Evolutionary conservation across 2,113 vertebrate genomes (phyloP).

Genomic region (Microcebus murinus): DNA sequence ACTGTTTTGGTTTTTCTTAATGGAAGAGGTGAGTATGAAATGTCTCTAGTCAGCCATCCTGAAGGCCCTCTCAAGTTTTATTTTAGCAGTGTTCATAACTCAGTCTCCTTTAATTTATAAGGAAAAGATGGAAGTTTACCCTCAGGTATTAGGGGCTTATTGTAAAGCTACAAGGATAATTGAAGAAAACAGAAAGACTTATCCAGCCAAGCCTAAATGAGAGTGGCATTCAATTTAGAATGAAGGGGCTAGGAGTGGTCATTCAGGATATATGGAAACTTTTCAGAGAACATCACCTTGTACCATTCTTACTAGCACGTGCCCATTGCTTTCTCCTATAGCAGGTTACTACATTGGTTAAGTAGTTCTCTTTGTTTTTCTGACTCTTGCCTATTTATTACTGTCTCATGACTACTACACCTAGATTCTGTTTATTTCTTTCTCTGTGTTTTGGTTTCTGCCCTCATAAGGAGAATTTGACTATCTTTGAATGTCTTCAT

Average conservation of each 20-base stretch:
- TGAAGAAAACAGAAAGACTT: background rate
- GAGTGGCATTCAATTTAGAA: background rate
- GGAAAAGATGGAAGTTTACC: background rate
- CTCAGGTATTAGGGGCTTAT: background rate
- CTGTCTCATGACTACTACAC: background rate
- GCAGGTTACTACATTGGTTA: background rate
- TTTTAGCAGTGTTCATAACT: background rate
- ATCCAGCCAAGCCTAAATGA: background rate
- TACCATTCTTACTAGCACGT: background rate
- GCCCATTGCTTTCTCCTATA: background rate
- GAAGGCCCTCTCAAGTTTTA: background rate
- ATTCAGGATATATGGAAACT: background rate
- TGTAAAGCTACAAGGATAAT: background rate
- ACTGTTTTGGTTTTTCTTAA: no score
- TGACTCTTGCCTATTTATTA: background rate
- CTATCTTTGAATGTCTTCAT: background rate
- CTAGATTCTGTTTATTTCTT: background rate
- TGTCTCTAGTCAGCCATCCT: no score
- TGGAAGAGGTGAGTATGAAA: no score
- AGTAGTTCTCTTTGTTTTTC: background rate
- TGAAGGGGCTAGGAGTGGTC: rapidly evolving
- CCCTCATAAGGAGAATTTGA: background rate
- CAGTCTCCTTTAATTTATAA: background rate
- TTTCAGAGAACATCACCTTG: background rate
- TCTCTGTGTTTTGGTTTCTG: background rate